phyloP scores from a whole-genome alignment of 2,797 vertebrate genomes.

The Euthynnus affinis region DNA sequence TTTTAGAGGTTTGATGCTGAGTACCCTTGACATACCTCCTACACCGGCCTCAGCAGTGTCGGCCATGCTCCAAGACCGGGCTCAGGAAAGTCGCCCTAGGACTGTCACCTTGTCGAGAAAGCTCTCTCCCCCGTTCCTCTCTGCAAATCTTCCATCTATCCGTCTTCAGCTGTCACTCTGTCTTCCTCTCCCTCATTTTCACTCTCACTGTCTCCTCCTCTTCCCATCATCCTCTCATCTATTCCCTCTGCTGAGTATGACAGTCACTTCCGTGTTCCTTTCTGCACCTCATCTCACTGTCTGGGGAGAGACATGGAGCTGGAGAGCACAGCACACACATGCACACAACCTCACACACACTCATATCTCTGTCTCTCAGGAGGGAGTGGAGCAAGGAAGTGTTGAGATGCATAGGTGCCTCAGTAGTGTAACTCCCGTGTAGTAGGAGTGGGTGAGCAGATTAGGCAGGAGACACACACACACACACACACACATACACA shows the following conservation, averaged over 20 bases:
- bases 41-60: constrained; percentile 33
- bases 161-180: constrained; percentile 40
- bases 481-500: constrained; percentile 25
- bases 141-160: constrained; percentile 33
- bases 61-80: constrained; percentile 49
- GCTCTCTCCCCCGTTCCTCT: constrained; percentile 29
- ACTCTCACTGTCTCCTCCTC: constrained; percentile 60
- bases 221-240: constrained; percentile 65
- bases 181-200: constrained; percentile 58
- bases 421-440: constrained; percentile 36
- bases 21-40: constrained; percentile 71
- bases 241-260: constrained; percentile 56
- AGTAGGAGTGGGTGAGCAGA: constrained; percentile 50
- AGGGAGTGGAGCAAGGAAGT: constrained; percentile 37
- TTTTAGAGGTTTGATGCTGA: constrained; percentile 72
- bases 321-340: constrained; percentile 6
- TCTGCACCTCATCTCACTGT: constrained; percentile 53
- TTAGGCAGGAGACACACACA: constrained; percentile 42
- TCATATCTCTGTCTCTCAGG: constrained; percentile 24
- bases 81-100: constrained; percentile 49
- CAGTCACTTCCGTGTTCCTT: constrained; percentile 69
- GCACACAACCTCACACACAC: background rate
- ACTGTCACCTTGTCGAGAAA: constrained; percentile 60
- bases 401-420: constrained; percentile 52
- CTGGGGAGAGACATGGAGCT: constrained; percentile 34